Conservation (phyloP, 2,888 invertebrate species). For the Drosophila anomelani region DNA sequence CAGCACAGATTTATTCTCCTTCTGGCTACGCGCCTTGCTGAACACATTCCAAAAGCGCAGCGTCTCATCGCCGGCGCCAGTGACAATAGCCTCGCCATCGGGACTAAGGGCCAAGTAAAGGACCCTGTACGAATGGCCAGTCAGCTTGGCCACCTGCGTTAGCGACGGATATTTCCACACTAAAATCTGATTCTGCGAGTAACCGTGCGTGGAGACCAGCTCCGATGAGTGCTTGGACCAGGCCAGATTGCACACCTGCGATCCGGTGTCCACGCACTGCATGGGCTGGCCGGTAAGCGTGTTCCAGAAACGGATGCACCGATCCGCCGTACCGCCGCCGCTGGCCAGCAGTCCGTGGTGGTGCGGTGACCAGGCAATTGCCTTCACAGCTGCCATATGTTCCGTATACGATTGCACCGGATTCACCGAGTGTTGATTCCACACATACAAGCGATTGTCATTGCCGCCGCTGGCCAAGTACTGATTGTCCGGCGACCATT, state of each 20-base stretch:
- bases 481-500: conserved; percentile 99
- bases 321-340: conserved; percentile 99
- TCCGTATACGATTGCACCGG: conserved; percentile 98
- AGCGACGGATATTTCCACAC: conserved; percentile 99
- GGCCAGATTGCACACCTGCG: conserved; percentile 98
- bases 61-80: conserved; percentile 99
- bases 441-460: conserved; percentile 88
- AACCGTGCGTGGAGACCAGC: conserved; percentile 98
- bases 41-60: conserved; percentile 99
- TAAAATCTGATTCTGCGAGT: conserved; percentile 99
- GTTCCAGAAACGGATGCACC: conserved; percentile 99
- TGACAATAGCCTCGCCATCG: conserved; percentile 99
- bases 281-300: conserved; percentile 98
- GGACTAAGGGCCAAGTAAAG: conserved; percentile 98
- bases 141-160: conserved; percentile 98
- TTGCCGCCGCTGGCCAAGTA: conserved; percentile 99
- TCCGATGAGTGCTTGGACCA: conserved; percentile 99
- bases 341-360: conserved; percentile 98
- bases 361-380: conserved; percentile 99
- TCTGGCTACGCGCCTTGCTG: conserved; percentile 97
- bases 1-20: conserved; percentile 96
- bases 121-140: conserved; percentile 98
- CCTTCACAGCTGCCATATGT: conserved; percentile 98
- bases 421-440: conserved; percentile 92
- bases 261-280: conserved; percentile 99